Evolutionary conservation across 1,140 invertebrate species (phyloP), one percentile per base, ranked within the genome.

Genomic region (Drosophila aff.): DNA sequence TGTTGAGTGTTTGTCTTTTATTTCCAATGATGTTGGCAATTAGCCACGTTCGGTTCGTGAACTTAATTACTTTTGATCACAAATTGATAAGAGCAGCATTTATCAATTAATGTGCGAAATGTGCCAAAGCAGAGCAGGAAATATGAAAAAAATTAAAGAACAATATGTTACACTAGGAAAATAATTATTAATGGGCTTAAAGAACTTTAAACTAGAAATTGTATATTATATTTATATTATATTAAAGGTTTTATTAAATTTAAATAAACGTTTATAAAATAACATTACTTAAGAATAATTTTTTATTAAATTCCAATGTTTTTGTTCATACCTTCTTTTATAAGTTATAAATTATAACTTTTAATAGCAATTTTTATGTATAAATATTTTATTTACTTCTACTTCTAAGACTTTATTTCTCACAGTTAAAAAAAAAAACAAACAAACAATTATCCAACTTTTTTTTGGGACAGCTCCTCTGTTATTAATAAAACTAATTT

Each of bases 51-150:
- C 47, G 63, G 76, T 43, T 74, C 31, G 41, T 49, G 26, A 76
- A 60, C 76, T 82, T 79, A 79, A 86, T 86, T 86, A 86, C 82
- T 86, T 63, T 72, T 68, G 79, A 85, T 85, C 82, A 82, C 62
- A 81, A 82, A 82, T 86, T 72, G 82, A 86, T 86, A 82, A 81
- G 53, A 40, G 69, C 63, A 72, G 28, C 63, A 87, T 87, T 89
- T 89, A 81, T 87, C 85, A 89, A 87, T 87, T 87, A 86, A 79
- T 81, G 66, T 84, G 85, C 81, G 43, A 84, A 81, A 82, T 76
- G 63, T 63, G 58, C 55, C 47, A 77, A 60, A 38, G 49, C 40
- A 65, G 44, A 43, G 53, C 50, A 77, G 36, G 44, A 68, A 65
- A 50, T 61, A 53, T 69, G 31, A 79, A 66, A 72, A 55, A 47